These are phyloP conservation scores for Andrena flavipes DNA, from an alignment of 2,888 invertebrate genomes.

Conservation along the genomic window DNA sequence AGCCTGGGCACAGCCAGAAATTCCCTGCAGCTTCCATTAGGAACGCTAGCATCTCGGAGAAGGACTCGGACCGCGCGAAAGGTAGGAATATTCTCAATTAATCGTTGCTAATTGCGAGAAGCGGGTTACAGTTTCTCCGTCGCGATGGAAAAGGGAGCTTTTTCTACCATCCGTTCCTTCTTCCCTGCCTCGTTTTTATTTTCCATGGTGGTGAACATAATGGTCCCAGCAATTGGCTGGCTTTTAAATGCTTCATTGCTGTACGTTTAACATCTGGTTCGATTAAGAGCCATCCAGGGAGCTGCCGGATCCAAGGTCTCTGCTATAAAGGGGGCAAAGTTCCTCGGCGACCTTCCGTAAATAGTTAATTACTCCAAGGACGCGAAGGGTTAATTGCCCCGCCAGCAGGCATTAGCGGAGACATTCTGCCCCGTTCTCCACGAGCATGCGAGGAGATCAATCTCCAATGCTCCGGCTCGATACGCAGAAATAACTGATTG, in stretches of 20 bases:
- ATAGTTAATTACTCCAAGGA: constrained; percentile 21
- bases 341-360: constrained; percentile 24
- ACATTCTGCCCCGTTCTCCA: background rate
- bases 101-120: constrained; percentile 32
- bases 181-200: background rate
- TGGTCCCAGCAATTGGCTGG: background rate
- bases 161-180: no score
- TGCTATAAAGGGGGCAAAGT: constrained; percentile 12
- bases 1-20: background rate
- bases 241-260: background rate
- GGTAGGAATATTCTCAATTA: constrained; percentile 37
- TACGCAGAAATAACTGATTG: constrained; percentile 58
- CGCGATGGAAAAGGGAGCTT: background rate
- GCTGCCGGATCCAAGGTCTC: background rate
- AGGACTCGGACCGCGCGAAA: background rate
- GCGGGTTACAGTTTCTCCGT: background rate
- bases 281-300: background rate
- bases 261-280: background rate
- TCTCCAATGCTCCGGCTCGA: background rate
- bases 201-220: background rate
- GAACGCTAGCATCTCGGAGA: background rate
- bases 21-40: constrained; percentile 26
- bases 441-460: background rate
- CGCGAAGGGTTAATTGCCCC: constrained; percentile 25
- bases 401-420: background rate